Evolutionary conservation across 2,113 vertebrate species (phyloP), one percentile per base, ranked within the genome.

Genomic region (Ranitomeya variabilis): DNA sequence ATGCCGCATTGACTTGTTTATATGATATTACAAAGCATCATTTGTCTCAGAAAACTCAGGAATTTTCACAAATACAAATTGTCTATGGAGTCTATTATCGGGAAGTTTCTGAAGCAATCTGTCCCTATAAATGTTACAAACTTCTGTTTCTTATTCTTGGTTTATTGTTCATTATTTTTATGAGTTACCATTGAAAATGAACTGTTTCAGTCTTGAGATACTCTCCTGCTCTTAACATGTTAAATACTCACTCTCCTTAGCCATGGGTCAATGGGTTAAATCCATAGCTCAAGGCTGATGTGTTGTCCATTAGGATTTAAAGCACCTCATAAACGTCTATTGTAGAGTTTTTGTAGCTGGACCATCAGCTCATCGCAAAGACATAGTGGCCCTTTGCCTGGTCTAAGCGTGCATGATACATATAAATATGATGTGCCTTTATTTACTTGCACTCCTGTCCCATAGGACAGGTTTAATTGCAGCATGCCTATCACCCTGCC

Each of bases 251-350:
- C 84, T 77, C 51, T 55, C 45, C 71, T 74, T 76, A 69, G 37
- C 73, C 60, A 79, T 7, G 60, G 87, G 87, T 89, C 87, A 89
- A 21, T 59, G 87, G 81, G 87, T 84, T 89, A 85, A 89, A 85
- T 85, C 80, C 69, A 89, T 89, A 85, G 57, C 81, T 67, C 59
- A 57, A 57, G 87, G 81, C 71, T 79, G 73, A 85, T 85, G 52
- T 57, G 57, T 19, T 85, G n/a, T 45, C 26, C 62, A 23, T 69
- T 77, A 52, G n/a, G 81, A 79, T 89, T 89, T 79, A 77, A 59
- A 69, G 45, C 23, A 57, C 73, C 80, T 85, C 71, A 89, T 89
- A 89, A 84, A 89, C 79, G 80, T 10, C 82, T 62, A 84, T 85
- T 84, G 87, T 89, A 83, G 45, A 9, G 51, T 62, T 26, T 82